Percentiles rank a stretch among this genome's conserved stretches.
These are phyloP conservation scores for Odocoileus virginianus DNA, from an alignment of 2,113 vertebrate genomes.

Conservation along the genomic window DNA sequence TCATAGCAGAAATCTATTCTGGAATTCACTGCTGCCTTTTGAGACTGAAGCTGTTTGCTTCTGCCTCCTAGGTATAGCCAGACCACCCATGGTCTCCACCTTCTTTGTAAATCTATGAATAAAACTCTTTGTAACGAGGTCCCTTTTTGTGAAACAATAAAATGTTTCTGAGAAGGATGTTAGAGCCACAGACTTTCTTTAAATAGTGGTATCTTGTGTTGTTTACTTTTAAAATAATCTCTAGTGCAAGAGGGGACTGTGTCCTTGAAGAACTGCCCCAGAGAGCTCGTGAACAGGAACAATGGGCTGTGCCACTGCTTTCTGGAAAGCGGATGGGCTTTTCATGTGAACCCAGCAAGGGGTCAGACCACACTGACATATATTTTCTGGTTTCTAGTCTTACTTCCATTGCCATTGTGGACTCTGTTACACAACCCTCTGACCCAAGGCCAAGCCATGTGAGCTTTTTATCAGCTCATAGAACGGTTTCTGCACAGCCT, in stretches of 20 bases:
- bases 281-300: slow-evolving; percentile 43
- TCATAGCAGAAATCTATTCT: not conserved
- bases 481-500: not conserved
- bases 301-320: slow-evolving; percentile 43
- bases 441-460: slow-evolving; percentile 14
- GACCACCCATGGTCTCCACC: not conserved
- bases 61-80: not conserved
- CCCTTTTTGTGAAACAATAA: not conserved
- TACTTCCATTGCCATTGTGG: slow-evolving; percentile 56
- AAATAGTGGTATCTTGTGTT: slow-evolving; percentile 37
- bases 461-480: slow-evolving; percentile 37
- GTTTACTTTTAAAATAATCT: slow-evolving; percentile 59
- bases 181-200: slow-evolving; percentile 46
- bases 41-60: not conserved
- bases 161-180: slow-evolving; percentile 35
- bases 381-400: slow-evolving; percentile 68
- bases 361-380: slow-evolving; percentile 71
- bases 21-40: not conserved
- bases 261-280: slow-evolving; percentile 56
- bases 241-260: slow-evolving; percentile 31
- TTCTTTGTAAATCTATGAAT: not conserved
- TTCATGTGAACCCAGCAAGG: slow-evolving; percentile 60
- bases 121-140: not conserved
- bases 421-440: slow-evolving; percentile 61
- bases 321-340: slow-evolving; percentile 67